These are phyloP conservation scores for Azorinus chamasolen DNA, from an alignment of 2,888 invertebrate species.

Conservation along the genomic window DNA sequence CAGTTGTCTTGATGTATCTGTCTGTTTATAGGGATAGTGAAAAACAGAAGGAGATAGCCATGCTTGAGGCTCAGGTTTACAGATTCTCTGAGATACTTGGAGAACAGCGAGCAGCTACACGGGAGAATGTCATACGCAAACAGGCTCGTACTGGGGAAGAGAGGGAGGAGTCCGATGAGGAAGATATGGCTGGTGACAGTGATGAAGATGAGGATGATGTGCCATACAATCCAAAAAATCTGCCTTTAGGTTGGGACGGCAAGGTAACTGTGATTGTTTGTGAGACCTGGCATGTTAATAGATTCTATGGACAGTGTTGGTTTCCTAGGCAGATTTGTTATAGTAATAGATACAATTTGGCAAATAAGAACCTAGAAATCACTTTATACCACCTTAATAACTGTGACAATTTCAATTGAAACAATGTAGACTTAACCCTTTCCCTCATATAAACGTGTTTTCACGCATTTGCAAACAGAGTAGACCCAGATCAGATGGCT, in stretches of 20 bases:
- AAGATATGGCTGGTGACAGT: conserved; percentile 81
- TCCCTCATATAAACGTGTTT: no score
- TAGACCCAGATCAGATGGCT: no score
- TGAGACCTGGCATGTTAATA: neutral
- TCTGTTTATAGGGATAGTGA: conserved; percentile 82
- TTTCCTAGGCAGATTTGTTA: neutral
- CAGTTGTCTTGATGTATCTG: no score
- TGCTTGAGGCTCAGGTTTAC: conserved; percentile 96
- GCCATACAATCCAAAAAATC: conserved; percentile 99
- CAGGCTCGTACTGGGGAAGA: conserved; percentile 93
- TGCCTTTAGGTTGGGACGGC: conserved; percentile 99
- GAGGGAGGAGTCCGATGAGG: conserved; percentile 90
- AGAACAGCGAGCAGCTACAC: conserved; percentile 95
- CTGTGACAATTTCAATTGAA: no score
- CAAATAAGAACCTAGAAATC: neutral
- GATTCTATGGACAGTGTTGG: neutral
- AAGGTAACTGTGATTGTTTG: conserved; percentile 91
- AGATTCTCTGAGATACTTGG: conserved; percentile 94
- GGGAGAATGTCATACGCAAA: conserved; percentile 99
- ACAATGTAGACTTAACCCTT: no score
- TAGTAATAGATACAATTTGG: neutral
- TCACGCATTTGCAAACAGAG: no score
- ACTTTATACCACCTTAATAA: no score
- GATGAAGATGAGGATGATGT: conserved; percentile 94
- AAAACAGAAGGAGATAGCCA: conserved; percentile 95